Conservation (phyloP, 2,113 vertebrate species). For the Laticauda colubrina region DNA sequence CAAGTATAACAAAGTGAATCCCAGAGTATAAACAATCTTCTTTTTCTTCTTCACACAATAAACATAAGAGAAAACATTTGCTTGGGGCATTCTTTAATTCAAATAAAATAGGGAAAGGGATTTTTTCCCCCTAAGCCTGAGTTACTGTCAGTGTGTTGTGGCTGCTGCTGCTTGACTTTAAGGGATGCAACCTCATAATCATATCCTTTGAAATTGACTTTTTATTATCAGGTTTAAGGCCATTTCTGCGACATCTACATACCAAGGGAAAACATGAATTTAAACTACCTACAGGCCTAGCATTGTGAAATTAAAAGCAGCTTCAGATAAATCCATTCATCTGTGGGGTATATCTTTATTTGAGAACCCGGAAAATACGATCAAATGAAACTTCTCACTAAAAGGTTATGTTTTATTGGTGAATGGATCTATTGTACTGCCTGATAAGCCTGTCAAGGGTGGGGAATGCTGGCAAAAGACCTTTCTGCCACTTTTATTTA, state of each 20-base stretch:
- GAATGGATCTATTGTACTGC: not conserved
- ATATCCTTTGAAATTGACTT: not conserved
- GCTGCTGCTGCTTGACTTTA: not conserved
- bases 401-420: not conserved
- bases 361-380: not conserved
- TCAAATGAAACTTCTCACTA: not conserved
- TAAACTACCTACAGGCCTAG: not conserved
- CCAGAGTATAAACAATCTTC: not conserved
- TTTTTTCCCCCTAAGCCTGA: too few species aligned
- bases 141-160: not conserved
- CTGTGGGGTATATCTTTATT: fast-evolving
- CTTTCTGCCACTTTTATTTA: not conserved
- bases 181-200: not conserved
- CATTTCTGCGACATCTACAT: not conserved
- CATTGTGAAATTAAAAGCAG: fast-evolving
- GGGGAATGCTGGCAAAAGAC: not conserved
- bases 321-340: not conserved
- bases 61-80: not conserved
- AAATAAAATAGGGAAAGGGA: not conserved
- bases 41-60: not conserved
- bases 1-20: not conserved
- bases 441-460: not conserved
- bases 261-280: not conserved
- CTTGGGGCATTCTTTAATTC: not conserved
- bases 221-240: not conserved